Evolutionary conservation across 2,888 invertebrate species (phyloP).

Genomic region (Myathropa florea): DNA sequence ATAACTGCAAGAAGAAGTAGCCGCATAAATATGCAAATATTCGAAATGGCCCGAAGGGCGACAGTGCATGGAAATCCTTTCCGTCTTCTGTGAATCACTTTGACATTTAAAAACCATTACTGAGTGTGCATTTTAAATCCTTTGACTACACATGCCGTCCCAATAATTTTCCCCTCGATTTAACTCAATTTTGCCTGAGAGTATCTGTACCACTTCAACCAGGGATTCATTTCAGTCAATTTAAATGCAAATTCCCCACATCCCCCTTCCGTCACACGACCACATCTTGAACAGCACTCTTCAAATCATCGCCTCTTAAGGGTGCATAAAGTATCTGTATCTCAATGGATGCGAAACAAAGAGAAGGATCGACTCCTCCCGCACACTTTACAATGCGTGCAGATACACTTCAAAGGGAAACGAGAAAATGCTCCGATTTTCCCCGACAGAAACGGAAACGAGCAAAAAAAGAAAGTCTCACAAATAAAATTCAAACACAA

Average conservation of each 20-base stretch:
- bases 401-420: slow-evolving; percentile 55
- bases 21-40: background rate
- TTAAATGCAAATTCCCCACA: slow-evolving; percentile 48
- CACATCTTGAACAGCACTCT: slow-evolving; percentile 15
- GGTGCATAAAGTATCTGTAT: slow-evolving; percentile 41
- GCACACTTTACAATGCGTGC: slow-evolving; percentile 5
- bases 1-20: background rate
- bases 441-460: background rate
- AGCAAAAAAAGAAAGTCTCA: slow-evolving; percentile 15
- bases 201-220: background rate
- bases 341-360: slow-evolving; percentile 32
- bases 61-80: background rate
- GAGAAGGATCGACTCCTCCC: background rate
- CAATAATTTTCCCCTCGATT: slow-evolving; percentile 25
- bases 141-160: background rate
- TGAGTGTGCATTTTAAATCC: background rate
- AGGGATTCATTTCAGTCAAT: slow-evolving; percentile 43
- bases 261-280: background rate
- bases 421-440: background rate
- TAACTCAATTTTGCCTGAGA: background rate
- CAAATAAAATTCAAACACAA: slow-evolving; percentile 52
- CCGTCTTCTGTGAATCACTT: background rate
- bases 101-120: slow-evolving; percentile 9
- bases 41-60: background rate
- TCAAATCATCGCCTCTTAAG: slow-evolving; percentile 58